Evolutionary conservation across 2,888 invertebrate species (phyloP).

Genomic region (Drosophila acutilabella): DNA sequence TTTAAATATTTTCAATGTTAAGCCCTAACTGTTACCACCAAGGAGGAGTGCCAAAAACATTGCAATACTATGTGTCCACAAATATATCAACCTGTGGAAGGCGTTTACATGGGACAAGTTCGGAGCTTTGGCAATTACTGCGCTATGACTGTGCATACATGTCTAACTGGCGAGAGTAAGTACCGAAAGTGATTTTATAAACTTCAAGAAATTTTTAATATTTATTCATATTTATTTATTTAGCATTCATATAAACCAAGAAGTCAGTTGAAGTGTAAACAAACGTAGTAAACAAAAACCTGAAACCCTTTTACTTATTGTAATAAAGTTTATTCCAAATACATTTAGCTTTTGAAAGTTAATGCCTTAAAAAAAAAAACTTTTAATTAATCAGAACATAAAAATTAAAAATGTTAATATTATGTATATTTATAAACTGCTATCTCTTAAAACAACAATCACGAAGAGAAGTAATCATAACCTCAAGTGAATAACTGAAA

Average conservation of each 20-base stretch:
- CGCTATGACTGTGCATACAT: constrained; percentile 39
- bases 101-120: constrained; percentile 44
- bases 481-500: too few species aligned
- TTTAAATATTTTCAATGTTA: background rate
- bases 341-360: too few species aligned
- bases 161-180: constrained; percentile 66
- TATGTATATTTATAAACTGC: too few species aligned
- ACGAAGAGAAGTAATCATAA: too few species aligned
- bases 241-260: constrained; percentile 49
- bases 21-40: constrained; percentile 48
- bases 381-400: too few species aligned
- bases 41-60: constrained; percentile 55
- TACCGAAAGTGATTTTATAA: background rate
- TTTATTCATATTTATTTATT: background rate
- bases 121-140: constrained; percentile 56
- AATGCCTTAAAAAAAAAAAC: too few species aligned
- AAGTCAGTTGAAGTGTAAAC: background rate
- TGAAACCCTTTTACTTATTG: too few species aligned
- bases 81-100: constrained; percentile 40
- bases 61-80: constrained; percentile 37
- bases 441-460: too few species aligned
- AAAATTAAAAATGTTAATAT: too few species aligned
- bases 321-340: too few species aligned
- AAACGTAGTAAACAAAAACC: too few species aligned
- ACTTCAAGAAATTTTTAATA: background rate